A percentile compares a stretch with the other conserved stretches of the same genome.
Evolutionary conservation across 2,113 vertebrate species (phyloP).

Genomic region (Dasypus novemcinctus): DNA sequence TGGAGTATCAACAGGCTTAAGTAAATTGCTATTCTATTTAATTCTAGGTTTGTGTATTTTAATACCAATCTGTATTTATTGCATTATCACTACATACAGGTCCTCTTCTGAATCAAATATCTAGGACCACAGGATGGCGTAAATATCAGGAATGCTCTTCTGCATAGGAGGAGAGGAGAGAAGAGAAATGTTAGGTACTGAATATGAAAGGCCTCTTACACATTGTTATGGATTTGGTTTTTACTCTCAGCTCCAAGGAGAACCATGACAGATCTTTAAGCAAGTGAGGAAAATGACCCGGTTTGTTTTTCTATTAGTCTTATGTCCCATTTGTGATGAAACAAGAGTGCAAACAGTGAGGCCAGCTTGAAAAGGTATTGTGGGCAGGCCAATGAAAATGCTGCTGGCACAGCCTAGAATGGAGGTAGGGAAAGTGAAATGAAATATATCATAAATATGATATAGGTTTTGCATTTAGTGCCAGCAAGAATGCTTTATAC

Average conservation of each 20-base stretch:
- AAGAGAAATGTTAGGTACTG: background rate
- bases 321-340: background rate
- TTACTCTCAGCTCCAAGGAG: background rate
- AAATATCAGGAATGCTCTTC: background rate
- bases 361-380: background rate
- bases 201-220: background rate
- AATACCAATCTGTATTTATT: background rate
- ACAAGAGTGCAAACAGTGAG: fast-evolving
- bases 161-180: background rate
- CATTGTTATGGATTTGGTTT: background rate
- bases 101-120: background rate
- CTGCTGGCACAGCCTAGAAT: fast-evolving
- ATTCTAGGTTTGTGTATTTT: background rate
- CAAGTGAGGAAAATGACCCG: background rate
- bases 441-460: background rate
- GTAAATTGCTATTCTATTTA: background rate
- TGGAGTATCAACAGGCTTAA: background rate
- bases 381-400: background rate
- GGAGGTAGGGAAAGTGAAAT: background rate
- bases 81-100: background rate
- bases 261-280: background rate
- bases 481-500: background rate
- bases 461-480: background rate
- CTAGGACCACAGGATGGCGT: background rate
- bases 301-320: background rate